Percentiles rank a stretch among this genome's conserved stretches.
These are phyloP conservation scores for Drosophila cognata DNA, from an alignment of 2,888 invertebrate genomes.

Conservation along the genomic window DNA sequence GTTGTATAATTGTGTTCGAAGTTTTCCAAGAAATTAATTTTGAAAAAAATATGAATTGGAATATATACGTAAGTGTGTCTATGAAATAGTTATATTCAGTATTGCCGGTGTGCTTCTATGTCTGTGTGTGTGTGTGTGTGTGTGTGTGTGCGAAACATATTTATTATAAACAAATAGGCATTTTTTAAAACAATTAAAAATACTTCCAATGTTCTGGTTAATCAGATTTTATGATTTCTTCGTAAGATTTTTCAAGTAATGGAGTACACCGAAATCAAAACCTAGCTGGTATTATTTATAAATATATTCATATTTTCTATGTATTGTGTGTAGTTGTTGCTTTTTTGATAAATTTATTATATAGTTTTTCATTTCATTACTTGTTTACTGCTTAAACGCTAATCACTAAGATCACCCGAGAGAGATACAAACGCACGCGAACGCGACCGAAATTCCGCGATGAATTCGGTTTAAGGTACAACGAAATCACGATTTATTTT, in stretches of 20 bases:
- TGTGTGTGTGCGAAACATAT: slow-evolving; percentile 21
- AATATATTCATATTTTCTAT: slow-evolving; percentile 42
- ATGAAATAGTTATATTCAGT: slow-evolving; percentile 18
- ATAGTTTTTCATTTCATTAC: slow-evolving; percentile 29
- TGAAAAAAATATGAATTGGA: slow-evolving; percentile 4
- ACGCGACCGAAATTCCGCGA: slow-evolving; percentile 86
- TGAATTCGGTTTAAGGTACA: slow-evolving; percentile 86
- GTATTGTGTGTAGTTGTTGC: slow-evolving; percentile 30
- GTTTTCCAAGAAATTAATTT: slow-evolving; percentile 10
- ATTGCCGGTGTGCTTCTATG: slow-evolving; percentile 25
- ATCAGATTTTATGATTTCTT: slow-evolving; percentile 9
- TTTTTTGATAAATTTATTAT: slow-evolving; percentile 28
- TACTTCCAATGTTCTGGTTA: slow-evolving; percentile 5
- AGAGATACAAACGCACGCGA: slow-evolving; percentile 84
- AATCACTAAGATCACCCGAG: slow-evolving; percentile 85
- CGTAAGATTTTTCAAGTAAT: slow-evolving; percentile 17
- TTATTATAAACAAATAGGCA: slow-evolving; percentile 16
- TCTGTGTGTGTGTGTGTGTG: slow-evolving; percentile 38
- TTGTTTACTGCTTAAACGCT: slow-evolving; percentile 75
- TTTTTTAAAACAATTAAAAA: slow-evolving; percentile 10
- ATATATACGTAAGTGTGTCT: slow-evolving; percentile 23
- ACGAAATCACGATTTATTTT: slow-evolving; percentile 85
- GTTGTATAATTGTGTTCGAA: slow-evolving; percentile 16
- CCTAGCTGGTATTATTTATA: slow-evolving; percentile 55
- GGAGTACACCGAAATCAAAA: slow-evolving; percentile 41